Evolutionary conservation across 1,140 invertebrate species (phyloP).

Genomic region (Drosophila tristis): DNA sequence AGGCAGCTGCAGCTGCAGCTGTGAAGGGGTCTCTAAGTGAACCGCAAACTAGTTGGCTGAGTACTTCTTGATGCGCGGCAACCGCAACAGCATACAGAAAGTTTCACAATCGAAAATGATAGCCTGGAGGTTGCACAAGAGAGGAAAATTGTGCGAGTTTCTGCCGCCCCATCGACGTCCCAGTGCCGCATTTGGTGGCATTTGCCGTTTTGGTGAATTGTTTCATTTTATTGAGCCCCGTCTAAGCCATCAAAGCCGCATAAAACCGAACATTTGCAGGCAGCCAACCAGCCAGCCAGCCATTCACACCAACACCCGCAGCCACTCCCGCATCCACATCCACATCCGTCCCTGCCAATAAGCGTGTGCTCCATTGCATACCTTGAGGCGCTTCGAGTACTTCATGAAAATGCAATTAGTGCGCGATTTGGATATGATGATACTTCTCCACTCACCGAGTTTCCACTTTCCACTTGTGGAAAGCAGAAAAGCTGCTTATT

Average conservation of each 20-base stretch:
- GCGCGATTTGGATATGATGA: constrained; percentile 58
- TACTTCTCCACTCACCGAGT: neutral
- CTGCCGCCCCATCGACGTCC: constrained; percentile 16
- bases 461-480: constrained; percentile 8
- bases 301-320: neutral
- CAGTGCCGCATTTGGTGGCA: neutral
- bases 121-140: constrained; percentile 54
- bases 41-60: constrained; percentile 71
- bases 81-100: constrained; percentile 69
- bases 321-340: neutral
- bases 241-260: constrained; percentile 62
- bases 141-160: constrained; percentile 53
- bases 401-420: constrained; percentile 70
- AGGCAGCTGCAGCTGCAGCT: no score
- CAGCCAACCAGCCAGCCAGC: neutral
- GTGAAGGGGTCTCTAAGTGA: neutral
- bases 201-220: constrained; percentile 48
- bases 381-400: constrained; percentile 51
- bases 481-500: neutral
- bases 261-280: constrained; percentile 44
- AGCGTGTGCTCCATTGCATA: constrained; percentile 27
- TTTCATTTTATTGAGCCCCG: constrained; percentile 49
- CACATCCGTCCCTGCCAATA: constrained; percentile 7
- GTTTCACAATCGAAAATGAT: constrained; percentile 79
- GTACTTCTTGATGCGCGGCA: constrained; percentile 43